These are phyloP conservation scores for Marcusenius ussheri DNA, from an alignment of 2,113 vertebrate genomes.

Conservation along the genomic window DNA sequence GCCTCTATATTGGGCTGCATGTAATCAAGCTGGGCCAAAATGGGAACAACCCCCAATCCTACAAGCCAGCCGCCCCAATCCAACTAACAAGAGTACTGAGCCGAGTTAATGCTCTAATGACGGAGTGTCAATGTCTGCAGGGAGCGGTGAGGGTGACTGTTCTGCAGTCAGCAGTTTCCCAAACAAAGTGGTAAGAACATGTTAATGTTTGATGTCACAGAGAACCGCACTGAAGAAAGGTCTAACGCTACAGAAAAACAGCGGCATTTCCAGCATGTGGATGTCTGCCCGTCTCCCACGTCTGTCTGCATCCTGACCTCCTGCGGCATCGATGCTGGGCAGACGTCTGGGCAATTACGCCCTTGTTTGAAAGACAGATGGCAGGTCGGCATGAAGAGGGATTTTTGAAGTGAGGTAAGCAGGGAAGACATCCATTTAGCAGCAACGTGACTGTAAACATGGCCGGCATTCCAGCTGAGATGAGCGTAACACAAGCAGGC, in stretches of 20 bases:
- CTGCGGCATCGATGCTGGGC: neutral
- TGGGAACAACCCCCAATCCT: neutral
- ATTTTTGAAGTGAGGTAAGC: neutral
- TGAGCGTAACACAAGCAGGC: neutral
- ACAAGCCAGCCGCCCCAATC: neutral
- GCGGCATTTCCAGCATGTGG: neutral
- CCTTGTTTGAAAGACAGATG: neutral
- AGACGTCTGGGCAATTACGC: neutral
- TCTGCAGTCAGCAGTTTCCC: neutral
- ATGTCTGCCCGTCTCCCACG: neutral
- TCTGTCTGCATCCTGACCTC: neutral
- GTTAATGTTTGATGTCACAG: neutral
- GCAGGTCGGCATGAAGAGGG: neutral
- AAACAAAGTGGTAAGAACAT: neutral
- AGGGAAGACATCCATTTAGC: neutral
- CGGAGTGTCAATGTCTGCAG: neutral
- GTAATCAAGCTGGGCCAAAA: slow-evolving; percentile 1
- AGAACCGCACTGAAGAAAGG: neutral
- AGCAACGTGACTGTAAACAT: neutral
- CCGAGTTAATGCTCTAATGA: neutral
- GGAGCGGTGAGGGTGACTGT: neutral
- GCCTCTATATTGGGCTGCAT: neutral
- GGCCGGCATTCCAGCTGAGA: neutral
- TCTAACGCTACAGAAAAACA: neutral
- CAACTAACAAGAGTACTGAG: neutral